Evolutionary conservation across 2,113 vertebrate species (phyloP), one percentile per base, ranked within the genome.

Genomic region (Pluvianellus socialis): DNA sequence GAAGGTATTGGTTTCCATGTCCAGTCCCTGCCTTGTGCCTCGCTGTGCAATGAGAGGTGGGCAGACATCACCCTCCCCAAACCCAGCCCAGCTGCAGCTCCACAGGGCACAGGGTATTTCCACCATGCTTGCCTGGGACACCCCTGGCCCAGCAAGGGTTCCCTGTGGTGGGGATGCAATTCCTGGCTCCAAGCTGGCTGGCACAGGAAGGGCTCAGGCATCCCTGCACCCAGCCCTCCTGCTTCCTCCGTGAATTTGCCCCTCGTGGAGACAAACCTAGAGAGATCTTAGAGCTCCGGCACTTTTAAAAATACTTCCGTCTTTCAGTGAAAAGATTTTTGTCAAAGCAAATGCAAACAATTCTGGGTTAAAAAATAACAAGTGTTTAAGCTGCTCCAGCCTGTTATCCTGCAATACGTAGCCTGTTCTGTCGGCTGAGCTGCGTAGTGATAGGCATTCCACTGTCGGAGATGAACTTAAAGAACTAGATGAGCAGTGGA

Each of bases 161-260:
- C 59, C 7, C 21, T 2, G 3, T 3, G 18, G 33, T 3, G 4
- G 12, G 55, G 27, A 32, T 44, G 28, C 1, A 0, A 12, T 21
- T 91, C 28, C 75, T 52, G 38, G 14, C 14, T 18, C n/a, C 20
- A 22, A 67, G 14, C 38, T 67, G 53, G 15, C 44, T 65, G 53
- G 53, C 40, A 32, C 30, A 71, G 55, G 47, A 70, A 44, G 21
- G n/a, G 14, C 52, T 63, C n/a, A 24, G 28, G 6, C 33, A 35
- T 23, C 28, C 61, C 61, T 88, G 38, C 30, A 35, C 3, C 35
- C 66, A 79, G 24, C 21, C 15, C 22, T 53, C 50, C 70, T 56
- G 26, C 35, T 42, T 66, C 38, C 56, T 63, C 4, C 0, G 22
- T 17, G 23, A 72, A 61, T 68, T 65, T 67, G 30, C 6, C 35